Base-by-base conservation (phyloP, 1,140 invertebrate species). In the Euura saliciscinereae region DNA sequence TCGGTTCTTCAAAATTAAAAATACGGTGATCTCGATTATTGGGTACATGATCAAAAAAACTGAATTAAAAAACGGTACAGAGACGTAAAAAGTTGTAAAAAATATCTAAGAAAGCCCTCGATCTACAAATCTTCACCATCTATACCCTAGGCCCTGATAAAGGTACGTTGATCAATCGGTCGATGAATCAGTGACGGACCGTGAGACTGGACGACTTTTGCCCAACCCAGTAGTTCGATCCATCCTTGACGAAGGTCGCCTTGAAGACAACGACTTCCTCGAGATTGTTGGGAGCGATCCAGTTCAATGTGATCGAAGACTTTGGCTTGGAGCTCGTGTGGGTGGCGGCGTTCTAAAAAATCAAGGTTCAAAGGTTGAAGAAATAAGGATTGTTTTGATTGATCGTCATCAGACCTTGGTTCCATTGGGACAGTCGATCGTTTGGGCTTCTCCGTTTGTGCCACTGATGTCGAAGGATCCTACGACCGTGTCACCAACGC, bases 391-490 rank as follows among this genome's bases (percentile, higher is more conserved):
- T 70, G 2, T 71, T 68, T 1, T 2, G 11, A 8, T 42, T 11
- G 69, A 44, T 43, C 46, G 66, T 44, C 11, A 13, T 68, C 86
- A 89, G 81, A 89, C 88, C n/a, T 82, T 83, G 71, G 71, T 74
- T 67, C 83, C 81, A 5, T 76, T 76, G 3, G 81, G 82, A 75
- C 88, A 89, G 76, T 89, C 82, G 45, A 89, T 71, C 1, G 83
- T 77, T 73, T 87, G 82, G 3, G 83, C 82, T 72, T 88, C 82
- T 44, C 79, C 76, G 46, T 87, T 81, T 67, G 83, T 83, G 44
- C 84, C 77, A 13, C 79, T 74, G 4, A 86, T 73, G 4, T 78
- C 78, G 80, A 90, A 90, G 51, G 79, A 78, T 45, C 89, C 89
- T 0, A 90, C 81, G 44, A 84, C 83, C 4, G 85, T 82, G 69